These are phyloP conservation scores for Diplolepis rosae DNA, from an alignment of 2,888 invertebrate species.

Conservation along the genomic window DNA sequence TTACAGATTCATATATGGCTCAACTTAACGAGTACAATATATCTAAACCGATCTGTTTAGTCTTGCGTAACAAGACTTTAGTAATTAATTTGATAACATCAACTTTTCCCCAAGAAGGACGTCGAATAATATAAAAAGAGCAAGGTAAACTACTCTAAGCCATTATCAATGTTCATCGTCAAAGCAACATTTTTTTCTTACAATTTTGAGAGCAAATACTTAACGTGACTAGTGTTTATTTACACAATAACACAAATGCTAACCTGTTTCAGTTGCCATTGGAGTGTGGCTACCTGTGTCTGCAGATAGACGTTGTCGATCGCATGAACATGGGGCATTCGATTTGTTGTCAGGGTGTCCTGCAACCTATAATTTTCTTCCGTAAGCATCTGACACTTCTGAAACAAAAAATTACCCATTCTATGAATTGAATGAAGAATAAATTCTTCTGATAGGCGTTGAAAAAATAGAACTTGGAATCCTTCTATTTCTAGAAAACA, in stretches of 20 bases:
- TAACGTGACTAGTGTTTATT: not conserved
- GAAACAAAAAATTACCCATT: conserved; percentile 55
- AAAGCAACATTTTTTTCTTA: not conserved
- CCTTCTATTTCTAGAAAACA: not conserved
- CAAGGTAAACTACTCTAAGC: conserved; percentile 50
- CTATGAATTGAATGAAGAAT: conserved; percentile 5
- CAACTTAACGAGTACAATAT: not conserved
- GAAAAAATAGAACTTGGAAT: conserved; percentile 1
- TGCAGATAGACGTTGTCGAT: conserved; percentile 79
- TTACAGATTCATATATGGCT: not conserved
- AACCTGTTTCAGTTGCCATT: conserved; percentile 85
- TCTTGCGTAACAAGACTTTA: not conserved
- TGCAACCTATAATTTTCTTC: conserved; percentile 73
- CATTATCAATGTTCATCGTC: conserved; percentile 39
- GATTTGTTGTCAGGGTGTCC: conserved; percentile 61
- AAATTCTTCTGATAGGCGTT: not conserved
- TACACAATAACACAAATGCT: conserved; percentile 41
- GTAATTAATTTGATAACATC: conserved; percentile 10
- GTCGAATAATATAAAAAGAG: conserved; percentile 44
- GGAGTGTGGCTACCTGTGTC: conserved; percentile 81
- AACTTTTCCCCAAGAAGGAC: conserved; percentile 26
- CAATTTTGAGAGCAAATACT: not conserved
- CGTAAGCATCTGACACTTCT: conserved; percentile 73
- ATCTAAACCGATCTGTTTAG: not conserved
- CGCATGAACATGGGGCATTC: conserved; percentile 71